Evolutionary conservation across 1,140 invertebrate genomes (phyloP), one percentile per base, ranked within the genome.

Genomic region (Diachasma alloeum): DNA sequence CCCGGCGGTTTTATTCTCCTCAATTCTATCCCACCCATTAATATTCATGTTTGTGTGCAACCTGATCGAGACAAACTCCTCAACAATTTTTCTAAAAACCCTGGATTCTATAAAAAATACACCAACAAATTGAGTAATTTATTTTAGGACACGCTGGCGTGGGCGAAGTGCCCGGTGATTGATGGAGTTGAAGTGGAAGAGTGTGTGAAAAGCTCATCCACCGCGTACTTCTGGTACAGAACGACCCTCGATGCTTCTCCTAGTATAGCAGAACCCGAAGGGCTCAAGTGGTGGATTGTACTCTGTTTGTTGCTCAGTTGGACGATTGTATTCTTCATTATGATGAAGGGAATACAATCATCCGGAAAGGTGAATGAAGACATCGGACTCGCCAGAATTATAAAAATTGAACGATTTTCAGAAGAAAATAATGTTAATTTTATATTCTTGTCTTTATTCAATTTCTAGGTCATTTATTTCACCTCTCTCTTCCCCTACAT

Each of bases 341-440:
- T 99, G 4, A 98, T 98, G 96, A 97, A 98, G 89, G 98, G 98
- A 59, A 98, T 99, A 79, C 97, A 99, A 89, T 97, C 96, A 81
- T 98, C 97, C 78, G 98, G 98, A 86, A 99, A 98, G 92, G 97
- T 97, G 87, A 86, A 3, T 0, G 15, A 17, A 19, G 4, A 2
- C 9, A 53, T n/a, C 48, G 15, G 6, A 53, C 31, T 31, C 2
- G 31, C 6, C 6, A 31, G 31, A 31, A 3, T 31, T 31, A 31
- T 3, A 6, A 31, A 31, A 19, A 59, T n/a, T n/a, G n/a, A n/a
- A n/a, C n/a, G n/a, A n/a, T n/a, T n/a, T n/a, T n/a, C n/a, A n/a
- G n/a, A n/a, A n/a, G n/a, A n/a, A n/a, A n/a, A n/a, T n/a, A n/a
- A n/a, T n/a, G n/a, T n/a, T n/a, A n/a, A n/a, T 22, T n/a, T 46